Conservation (phyloP, 2,888 invertebrate species). For the Eristalis tenax region DNA sequence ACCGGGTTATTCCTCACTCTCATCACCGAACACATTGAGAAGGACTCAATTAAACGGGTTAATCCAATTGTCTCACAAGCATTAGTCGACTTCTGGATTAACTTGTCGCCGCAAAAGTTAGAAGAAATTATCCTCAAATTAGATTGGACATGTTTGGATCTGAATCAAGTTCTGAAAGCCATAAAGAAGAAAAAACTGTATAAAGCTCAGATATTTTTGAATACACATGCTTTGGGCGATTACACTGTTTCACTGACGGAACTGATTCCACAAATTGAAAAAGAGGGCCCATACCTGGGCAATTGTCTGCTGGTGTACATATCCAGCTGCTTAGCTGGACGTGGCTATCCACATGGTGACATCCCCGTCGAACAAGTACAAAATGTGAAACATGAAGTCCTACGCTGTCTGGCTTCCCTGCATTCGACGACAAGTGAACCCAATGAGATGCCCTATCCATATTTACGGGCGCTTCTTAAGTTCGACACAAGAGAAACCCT, state of each 20-base stretch:
- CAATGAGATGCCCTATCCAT: constrained; percentile 87
- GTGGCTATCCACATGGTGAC: constrained; percentile 90
- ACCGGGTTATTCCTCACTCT: constrained; percentile 85
- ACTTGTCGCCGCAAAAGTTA: constrained; percentile 84
- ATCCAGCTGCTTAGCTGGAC: constrained; percentile 92
- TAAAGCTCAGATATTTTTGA: constrained; percentile 85
- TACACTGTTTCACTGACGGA: constrained; percentile 89
- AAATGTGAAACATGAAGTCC: constrained; percentile 88
- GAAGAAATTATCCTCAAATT: constrained; percentile 88
- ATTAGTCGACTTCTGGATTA: constrained; percentile 86
- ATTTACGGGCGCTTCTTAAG: constrained; percentile 87
- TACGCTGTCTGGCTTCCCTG: constrained; percentile 86
- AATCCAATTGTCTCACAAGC: constrained; percentile 88
- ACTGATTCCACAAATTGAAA: constrained; percentile 83
- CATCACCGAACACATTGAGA: constrained; percentile 87
- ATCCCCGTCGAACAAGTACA: constrained; percentile 85
- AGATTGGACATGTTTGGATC: constrained; percentile 88
- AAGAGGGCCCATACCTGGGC: constrained; percentile 84
- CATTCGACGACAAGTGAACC: constrained; percentile 85
- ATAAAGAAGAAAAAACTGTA: constrained; percentile 79
- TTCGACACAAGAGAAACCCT: constrained; percentile 93
- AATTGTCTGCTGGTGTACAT: constrained; percentile 93
- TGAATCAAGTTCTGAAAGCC: constrained; percentile 85
- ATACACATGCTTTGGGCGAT: constrained; percentile 89
- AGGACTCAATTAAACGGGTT: constrained; percentile 84